These are phyloP conservation scores for Drosophila pandora DNA, from an alignment of 1,140 invertebrate genomes.

Conservation along the genomic window DNA sequence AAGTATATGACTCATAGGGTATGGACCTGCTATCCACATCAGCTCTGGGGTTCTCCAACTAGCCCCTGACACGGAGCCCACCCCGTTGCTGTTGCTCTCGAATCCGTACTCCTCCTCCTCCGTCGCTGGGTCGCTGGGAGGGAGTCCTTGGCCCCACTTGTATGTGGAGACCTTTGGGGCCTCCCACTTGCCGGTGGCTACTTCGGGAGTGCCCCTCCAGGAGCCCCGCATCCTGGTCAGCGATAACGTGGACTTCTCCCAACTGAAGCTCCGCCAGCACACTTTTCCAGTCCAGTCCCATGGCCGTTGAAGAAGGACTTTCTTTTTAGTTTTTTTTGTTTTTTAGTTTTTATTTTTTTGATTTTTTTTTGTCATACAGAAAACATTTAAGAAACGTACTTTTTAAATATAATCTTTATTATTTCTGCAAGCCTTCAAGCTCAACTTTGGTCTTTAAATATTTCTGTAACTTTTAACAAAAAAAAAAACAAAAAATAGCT, in stretches of 20 bases:
- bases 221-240: slow-evolving; percentile 30
- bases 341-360: slow-evolving; percentile 13
- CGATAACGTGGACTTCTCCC: slow-evolving; percentile 60
- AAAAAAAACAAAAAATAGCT: slow-evolving; percentile 38
- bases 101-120: slow-evolving; percentile 3
- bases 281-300: slow-evolving; percentile 21
- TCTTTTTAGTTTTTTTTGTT: not conserved
- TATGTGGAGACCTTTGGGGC: slow-evolving; percentile 34
- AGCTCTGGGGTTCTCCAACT: slow-evolving; percentile 62
- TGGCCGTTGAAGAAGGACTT: slow-evolving; percentile 29
- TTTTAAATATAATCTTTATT: not conserved
- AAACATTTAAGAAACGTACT: not conserved
- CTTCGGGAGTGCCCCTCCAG: slow-evolving; percentile 3
- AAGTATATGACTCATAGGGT: slow-evolving; percentile 10
- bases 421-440: not conserved
- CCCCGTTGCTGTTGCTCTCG: slow-evolving; percentile 45
- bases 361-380: not conserved
- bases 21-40: slow-evolving; percentile 63
- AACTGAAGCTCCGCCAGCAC: slow-evolving; percentile 19
- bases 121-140: not conserved
- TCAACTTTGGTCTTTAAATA: slow-evolving; percentile 12
- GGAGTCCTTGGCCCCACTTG: slow-evolving; percentile 33
- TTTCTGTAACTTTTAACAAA: slow-evolving; percentile 9
- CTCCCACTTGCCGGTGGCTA: slow-evolving; percentile 27
- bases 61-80: slow-evolving; percentile 39